Evolutionary conservation across 2,113 vertebrate genomes (phyloP).

Genomic region (Barbus barbus): DNA sequence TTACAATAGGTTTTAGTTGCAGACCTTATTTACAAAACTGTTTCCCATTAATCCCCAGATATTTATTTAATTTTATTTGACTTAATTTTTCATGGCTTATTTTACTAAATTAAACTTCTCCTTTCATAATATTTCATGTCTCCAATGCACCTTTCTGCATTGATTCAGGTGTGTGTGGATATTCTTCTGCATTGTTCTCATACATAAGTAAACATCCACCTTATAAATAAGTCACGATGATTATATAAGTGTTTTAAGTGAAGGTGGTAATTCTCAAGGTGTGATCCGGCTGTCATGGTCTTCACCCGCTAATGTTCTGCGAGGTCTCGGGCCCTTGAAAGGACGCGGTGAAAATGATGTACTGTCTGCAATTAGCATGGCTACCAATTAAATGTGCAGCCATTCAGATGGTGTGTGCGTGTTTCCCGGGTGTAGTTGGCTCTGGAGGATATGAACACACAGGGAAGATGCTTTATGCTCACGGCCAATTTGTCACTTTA

Average conservation of each 20-base stretch:
- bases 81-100: background rate
- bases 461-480: constrained; percentile 6
- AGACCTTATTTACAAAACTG: too few relatives aligned
- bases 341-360: constrained; percentile 23
- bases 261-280: constrained; percentile 14
- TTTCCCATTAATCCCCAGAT: too few relatives aligned
- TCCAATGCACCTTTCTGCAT: background rate
- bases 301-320: constrained; percentile 4
- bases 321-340: constrained; percentile 21
- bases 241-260: constrained; percentile 13
- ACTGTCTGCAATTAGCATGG: constrained; percentile 39
- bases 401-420: background rate
- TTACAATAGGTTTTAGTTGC: background rate
- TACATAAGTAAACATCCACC: constrained; percentile 9
- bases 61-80: too few relatives aligned
- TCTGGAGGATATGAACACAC: constrained; percentile 24
- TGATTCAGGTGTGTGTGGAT: background rate
- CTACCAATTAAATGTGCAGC: constrained; percentile 28
- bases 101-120: background rate
- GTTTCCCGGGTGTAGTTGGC: background rate
- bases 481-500: constrained; percentile 39
- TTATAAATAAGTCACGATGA: background rate
- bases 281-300: constrained; percentile 9
- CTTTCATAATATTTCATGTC: background rate
- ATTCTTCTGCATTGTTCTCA: background rate